Evolutionary conservation across 1,140 invertebrate genomes (phyloP), one percentile per base, ranked within the genome.

Genomic region (Musca domestica): DNA sequence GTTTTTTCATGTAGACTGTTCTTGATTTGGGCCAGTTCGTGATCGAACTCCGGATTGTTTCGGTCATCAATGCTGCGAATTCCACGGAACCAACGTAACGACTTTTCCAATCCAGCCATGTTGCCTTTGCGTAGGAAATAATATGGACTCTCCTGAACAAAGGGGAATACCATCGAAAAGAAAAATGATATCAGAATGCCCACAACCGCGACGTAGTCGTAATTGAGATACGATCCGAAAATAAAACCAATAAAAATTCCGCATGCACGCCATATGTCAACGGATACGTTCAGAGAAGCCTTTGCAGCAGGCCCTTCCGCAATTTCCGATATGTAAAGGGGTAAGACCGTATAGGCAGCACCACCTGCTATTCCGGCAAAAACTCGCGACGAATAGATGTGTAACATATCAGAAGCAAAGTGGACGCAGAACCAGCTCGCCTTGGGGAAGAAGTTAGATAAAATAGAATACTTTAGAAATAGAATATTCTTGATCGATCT

Each of bases 101-200:
- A 82, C 51, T 84, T 80, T 74, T 85, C 84, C 66, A 86, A 77
- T 66, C 80, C 75, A 34, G 83, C 74, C n/a, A 80, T 75, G 66
- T 85, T 78, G 51, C 83, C 83, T 61, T 83, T 84, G 58, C 84
- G 86, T 64, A 87, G 72, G 67, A 85, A 85, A 70, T 84, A 87
- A 70, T 87, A 86, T n/a, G 87, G 86, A 67, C 86, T 87, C 80
- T 88, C 87, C 25, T 86, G 86, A 48, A 86, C 76, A 71, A 87
- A 87, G 25, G 85, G 81, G 69, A 88, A 87, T 7, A 76, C 75
- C 47, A 86, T 69, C 12, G 86, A 77, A 73, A 87, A 87, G 19
- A 78, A 72, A 52, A 86, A 82, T 5, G 87, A 86, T n/a, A 86
- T 79, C 52, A 83, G 79, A 74, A 86, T 81, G 6, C 78, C 78